Conservation (phyloP, 2,888 invertebrate species). For the Penaeus monodon region DNA sequence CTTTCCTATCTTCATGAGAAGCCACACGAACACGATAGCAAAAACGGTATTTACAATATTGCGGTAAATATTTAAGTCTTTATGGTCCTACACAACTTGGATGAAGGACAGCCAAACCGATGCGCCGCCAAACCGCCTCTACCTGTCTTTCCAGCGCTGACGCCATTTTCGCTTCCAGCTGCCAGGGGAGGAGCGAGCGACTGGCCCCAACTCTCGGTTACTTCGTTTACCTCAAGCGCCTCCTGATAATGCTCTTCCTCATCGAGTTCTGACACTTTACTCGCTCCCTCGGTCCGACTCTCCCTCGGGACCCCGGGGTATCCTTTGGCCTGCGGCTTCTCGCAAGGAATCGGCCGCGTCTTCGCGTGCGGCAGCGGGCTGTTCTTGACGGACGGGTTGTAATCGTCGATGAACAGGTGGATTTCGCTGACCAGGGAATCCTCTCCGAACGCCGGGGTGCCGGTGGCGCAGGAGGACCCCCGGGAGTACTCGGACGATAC, state of each 20-base stretch:
- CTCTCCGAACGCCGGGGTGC: constrained; percentile 9
- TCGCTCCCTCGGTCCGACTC: constrained; percentile 10
- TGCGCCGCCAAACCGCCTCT: neutral
- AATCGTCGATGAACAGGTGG: constrained; percentile 33
- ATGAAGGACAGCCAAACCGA: too few species aligned
- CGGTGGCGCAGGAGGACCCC: neutral
- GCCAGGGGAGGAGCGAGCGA: constrained; percentile 16
- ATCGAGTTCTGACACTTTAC: constrained; percentile 66
- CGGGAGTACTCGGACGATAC: constrained; percentile 40
- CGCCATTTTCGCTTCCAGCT: constrained; percentile 32
- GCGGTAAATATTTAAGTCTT: too few species aligned
- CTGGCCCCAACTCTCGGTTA: constrained; percentile 36
- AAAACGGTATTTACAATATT: too few species aligned
- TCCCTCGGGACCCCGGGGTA: neutral
- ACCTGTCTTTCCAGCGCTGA: constrained; percentile 53
- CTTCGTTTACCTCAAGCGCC: constrained; percentile 29
- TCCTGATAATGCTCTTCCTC: constrained; percentile 65
- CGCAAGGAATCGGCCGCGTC: neutral
- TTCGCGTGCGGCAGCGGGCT: neutral
- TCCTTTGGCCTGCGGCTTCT: neutral
- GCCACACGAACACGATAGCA: too few species aligned
- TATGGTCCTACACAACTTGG: too few species aligned
- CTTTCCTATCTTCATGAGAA: too few species aligned
- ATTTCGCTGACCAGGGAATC: constrained; percentile 35
- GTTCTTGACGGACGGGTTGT: neutral